A percentile compares a stretch with the other conserved stretches of the same genome.
Conservation (phyloP, 2,113 vertebrate genomes). For the Entomyzon cyanotis region DNA sequence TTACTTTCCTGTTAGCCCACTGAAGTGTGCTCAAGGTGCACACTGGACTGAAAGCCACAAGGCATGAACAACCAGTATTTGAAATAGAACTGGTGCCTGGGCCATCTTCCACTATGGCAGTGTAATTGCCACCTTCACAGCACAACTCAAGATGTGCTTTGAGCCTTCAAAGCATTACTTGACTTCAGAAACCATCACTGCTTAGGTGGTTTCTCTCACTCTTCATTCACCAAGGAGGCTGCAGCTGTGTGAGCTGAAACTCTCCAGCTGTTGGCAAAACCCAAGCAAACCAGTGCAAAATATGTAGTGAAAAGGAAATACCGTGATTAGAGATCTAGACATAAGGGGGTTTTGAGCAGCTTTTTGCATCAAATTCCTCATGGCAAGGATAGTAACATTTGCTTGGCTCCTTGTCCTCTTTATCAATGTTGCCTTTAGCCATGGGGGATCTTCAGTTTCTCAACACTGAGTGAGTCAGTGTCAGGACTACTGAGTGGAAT, state of each 20-base stretch:
- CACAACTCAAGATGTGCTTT: background rate
- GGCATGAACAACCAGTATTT: background rate
- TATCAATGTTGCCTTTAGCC: background rate
- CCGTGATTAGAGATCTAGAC: background rate
- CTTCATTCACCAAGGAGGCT: background rate
- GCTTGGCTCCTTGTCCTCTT: background rate
- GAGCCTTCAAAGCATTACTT: background rate
- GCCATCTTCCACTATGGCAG: background rate
- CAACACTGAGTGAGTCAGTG: background rate
- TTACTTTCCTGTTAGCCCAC: background rate
- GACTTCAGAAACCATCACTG: background rate
- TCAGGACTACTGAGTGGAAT: background rate
- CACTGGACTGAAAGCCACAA: background rate
- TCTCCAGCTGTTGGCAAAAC: background rate
- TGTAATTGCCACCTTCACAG: background rate
- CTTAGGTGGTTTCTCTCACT: background rate
- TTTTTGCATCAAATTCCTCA: background rate
- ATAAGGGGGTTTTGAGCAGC: background rate
- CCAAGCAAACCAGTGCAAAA: background rate
- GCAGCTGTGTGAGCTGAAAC: background rate
- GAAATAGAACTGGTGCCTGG: background rate
- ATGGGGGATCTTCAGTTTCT: background rate
- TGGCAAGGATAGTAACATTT: background rate
- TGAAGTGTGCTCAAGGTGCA: background rate
- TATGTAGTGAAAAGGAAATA: background rate